These are phyloP conservation scores for Zosterops japonicus DNA, from an alignment of 2,113 vertebrate genomes.

Conservation along the genomic window DNA sequence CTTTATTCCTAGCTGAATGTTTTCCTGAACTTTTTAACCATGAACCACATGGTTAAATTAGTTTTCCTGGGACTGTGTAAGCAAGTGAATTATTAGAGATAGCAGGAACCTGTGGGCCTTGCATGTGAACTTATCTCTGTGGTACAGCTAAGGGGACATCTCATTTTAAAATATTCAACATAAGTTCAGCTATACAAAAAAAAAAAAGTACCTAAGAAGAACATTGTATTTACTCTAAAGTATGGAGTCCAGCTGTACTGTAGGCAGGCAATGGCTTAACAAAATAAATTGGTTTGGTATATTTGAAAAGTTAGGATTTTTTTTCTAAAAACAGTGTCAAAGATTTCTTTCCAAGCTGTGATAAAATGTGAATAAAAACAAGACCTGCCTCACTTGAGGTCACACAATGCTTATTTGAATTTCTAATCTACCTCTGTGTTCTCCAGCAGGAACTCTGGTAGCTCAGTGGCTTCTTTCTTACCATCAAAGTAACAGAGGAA, in stretches of 20 bases:
- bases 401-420: conserved; percentile 40
- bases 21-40: neutral
- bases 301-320: neutral
- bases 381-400: neutral
- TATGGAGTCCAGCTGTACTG: neutral
- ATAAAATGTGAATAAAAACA: conserved; percentile 7
- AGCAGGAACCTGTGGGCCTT: neutral
- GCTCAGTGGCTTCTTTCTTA: conserved; percentile 7
- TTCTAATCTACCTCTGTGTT: conserved; percentile 24
- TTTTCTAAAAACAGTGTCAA: neutral
- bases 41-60: neutral
- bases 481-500: neutral
- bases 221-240: neutral
- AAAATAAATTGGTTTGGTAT: neutral
- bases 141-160: neutral
- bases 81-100: neutral
- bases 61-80: conserved; percentile 20
- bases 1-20: neutral
- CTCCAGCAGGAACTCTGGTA: neutral
- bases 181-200: neutral
- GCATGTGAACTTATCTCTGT: neutral
- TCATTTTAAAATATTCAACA: neutral
- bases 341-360: neutral
- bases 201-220: neutral
- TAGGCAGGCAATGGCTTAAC: neutral